Conservation (phyloP, 2,888 invertebrate species). For the Sthenelais limicola region DNA sequence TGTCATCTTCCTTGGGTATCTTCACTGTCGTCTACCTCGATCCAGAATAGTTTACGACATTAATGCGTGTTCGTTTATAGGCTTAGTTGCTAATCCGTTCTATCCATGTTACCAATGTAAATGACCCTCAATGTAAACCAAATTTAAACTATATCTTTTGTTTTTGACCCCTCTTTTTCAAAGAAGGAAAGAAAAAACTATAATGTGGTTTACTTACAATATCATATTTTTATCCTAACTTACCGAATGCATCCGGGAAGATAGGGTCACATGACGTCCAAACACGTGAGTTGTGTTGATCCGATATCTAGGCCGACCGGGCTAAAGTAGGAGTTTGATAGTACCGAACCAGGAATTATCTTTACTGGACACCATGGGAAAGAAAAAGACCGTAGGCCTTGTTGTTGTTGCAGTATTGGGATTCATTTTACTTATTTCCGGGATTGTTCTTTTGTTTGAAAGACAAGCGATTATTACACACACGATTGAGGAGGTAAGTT, state of each 20-base stretch:
- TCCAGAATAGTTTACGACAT: too few species aligned
- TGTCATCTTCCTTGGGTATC: too few species aligned
- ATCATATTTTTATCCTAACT: too few species aligned
- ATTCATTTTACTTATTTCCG: slow-evolving; percentile 1
- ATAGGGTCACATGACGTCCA: slow-evolving; percentile 23
- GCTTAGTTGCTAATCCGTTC: too few species aligned
- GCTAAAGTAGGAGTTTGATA: background rate
- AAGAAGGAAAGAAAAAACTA: background rate
- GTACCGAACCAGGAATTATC: background rate
- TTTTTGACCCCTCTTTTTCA: background rate
- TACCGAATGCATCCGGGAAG: too few species aligned
- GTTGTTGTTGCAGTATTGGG: background rate
- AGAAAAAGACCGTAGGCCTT: background rate
- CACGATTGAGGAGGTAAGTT: slow-evolving; percentile 12
- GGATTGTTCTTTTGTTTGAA: slow-evolving; percentile 14
- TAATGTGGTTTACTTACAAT: background rate
- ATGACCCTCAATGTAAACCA: background rate
- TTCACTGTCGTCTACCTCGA: too few species aligned
- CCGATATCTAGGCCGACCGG: background rate
- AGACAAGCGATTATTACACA: background rate
- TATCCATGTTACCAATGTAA: too few species aligned
- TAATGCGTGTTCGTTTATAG: too few species aligned
- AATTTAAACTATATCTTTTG: background rate
- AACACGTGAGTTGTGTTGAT: slow-evolving; percentile 19
- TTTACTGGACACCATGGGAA: background rate